Conservation (phyloP, 2,888 invertebrate genomes). For the Serripes groenlandicus region DNA sequence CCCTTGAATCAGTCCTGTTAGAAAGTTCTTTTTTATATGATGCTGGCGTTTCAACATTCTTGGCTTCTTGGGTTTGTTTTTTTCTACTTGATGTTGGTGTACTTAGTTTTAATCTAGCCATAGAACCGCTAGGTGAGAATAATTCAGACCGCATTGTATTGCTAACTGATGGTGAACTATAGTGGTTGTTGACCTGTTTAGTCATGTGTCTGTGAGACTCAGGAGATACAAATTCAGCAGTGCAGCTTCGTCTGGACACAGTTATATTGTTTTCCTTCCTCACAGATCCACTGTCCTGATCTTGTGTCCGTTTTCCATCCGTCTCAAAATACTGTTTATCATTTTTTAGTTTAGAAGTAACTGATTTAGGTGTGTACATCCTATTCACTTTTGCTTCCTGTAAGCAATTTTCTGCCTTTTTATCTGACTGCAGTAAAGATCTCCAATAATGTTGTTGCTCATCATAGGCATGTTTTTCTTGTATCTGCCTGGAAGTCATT, state of each 20-base stretch:
- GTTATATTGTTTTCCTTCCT: not conserved
- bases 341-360: not conserved
- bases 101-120: constrained; percentile 48
- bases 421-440: not conserved
- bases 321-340: too few relatives aligned
- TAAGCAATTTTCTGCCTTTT: not conserved
- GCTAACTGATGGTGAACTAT: not conserved
- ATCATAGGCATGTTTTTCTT: too few relatives aligned
- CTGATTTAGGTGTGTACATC: not conserved
- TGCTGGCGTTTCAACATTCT: not conserved
- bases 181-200: not conserved
- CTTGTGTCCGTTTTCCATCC: not conserved
- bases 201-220: not conserved
- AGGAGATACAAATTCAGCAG: not conserved
- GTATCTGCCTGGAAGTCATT: too few relatives aligned
- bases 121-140: constrained; percentile 45
- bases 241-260: not conserved
- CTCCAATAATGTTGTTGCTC: too few relatives aligned
- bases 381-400: not conserved
- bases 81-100: constrained; percentile 33
- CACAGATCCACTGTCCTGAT: not conserved
- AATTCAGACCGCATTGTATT: not conserved
- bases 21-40: not conserved
- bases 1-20: not conserved
- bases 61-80: not conserved